Conservation (phyloP, 2,113 vertebrate species). For the Anolis carolinensis region DNA sequence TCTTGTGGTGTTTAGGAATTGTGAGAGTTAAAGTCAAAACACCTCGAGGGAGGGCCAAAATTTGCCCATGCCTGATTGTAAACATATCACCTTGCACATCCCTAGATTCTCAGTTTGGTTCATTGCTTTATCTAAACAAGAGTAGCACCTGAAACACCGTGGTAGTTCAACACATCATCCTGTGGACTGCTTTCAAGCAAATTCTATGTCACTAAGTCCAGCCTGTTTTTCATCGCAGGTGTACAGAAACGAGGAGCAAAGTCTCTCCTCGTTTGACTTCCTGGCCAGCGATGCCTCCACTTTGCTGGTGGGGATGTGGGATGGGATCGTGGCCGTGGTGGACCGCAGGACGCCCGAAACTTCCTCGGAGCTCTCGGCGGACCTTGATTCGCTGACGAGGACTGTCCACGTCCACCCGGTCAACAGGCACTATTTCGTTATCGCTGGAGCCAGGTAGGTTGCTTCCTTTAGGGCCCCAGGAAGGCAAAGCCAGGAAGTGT, state of each 20-base stretch:
- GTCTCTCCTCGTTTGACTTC: slow-evolving; percentile 86
- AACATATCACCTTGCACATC: not conserved
- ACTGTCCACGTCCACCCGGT: slow-evolving; percentile 87
- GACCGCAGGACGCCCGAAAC: slow-evolving; percentile 82
- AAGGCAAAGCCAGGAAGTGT: too few relatives aligned
- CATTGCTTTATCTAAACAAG: too few relatives aligned
- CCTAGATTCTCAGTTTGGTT: too few relatives aligned
- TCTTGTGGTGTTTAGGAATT: too few relatives aligned
- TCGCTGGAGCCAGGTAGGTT: slow-evolving; percentile 77
- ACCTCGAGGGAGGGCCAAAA: too few relatives aligned
- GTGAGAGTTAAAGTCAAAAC: too few relatives aligned
- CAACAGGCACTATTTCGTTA: slow-evolving; percentile 82
- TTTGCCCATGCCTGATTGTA: too few relatives aligned
- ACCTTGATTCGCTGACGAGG: slow-evolving; percentile 67
- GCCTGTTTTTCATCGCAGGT: slow-evolving; percentile 70
- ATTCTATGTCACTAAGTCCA: not conserved
- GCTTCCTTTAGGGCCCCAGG: not conserved
- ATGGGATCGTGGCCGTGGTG: slow-evolving; percentile 77
- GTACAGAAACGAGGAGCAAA: slow-evolving; percentile 65
- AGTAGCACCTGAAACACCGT: not conserved
- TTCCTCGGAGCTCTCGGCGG: slow-evolving; percentile 71
- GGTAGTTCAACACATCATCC: not conserved
- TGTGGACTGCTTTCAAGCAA: rapidly evolving
- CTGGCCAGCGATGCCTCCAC: slow-evolving; percentile 76
- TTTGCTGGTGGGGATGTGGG: slow-evolving; percentile 77